Evolutionary conservation across 1,140 invertebrate species (phyloP), one percentile per base, ranked within the genome.

Genomic region (Frieseomelitta varia): DNA sequence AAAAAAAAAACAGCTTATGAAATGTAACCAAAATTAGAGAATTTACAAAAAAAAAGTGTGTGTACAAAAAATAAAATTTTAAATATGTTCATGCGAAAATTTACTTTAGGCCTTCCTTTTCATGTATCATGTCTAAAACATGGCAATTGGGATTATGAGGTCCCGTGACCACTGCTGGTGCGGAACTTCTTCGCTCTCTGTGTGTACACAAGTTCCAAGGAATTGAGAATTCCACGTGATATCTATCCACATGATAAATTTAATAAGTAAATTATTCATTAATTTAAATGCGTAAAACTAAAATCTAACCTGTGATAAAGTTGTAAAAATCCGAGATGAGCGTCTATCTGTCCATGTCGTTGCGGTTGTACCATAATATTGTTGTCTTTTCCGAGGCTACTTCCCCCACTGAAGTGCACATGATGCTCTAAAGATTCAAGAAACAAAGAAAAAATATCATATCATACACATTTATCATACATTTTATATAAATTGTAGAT

Each of bases 281-380:
- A 47, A 10, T 47, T 47, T 10, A 47, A 47, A 47, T 10, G 39
- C 8, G 39, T 10, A 21, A 39, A 58, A 56, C n/a, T 30, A 69
- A 39, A 53, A 14, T 56, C 6, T 74, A 79, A 92, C 93, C 91
- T 92, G 80, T 93, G 92, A 88, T 93, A 71, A 81, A 92, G 88
- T 68, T 93, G 92, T 53, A 93, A 83, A 73, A 93, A 93, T 51
- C 93, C 93, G 69, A 93, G 88, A 88, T 93, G 90, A 65, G 73
- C 92, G 55, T 93, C 93, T 83, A 93, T 88, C 61, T 93, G 90
- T 34, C 93, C 92, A 84, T 93, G 92, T 85, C 92, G 88, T 76
- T 93, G 89, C 15, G 93, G 93, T 65, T 93, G 92, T 85, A 93
- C 90, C 86, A 93, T 91, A 68, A 93, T 93, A 79, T 92, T 93